Base-by-base conservation (phyloP, 53 echinoderm and acorn worm species). In the Antedon mediterranea region DNA sequence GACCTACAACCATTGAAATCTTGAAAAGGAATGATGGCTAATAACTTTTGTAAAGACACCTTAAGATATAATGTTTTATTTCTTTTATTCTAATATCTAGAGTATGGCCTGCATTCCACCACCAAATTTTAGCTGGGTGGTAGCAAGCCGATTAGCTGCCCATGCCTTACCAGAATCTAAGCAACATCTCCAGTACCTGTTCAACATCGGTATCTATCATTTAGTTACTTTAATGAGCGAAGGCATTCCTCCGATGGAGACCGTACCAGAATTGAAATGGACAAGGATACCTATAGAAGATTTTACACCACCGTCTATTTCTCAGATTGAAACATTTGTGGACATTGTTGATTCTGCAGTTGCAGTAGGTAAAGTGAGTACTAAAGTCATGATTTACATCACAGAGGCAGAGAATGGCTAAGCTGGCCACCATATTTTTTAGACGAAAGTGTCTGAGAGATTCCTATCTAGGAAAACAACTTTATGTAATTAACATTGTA, bases 271-370 rank as follows among this genome's bases (percentile, higher is more conserved):
- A n/a, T 81, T 91, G 28, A 83, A 83, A 18, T 85, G 85, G 91
- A 71, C 76, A 27, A 80, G 75, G 30, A 71, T 91, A 11, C 83
- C 72, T 3, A 85, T 91, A 30, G 77, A 79, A 31, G 91, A 91
- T 75, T 88, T 82, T 72, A 73, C 83, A 32, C 79, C 91, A 9
- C 91, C 91, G 28, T 77, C 83, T 7, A 44, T 88, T 57, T 77
- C 85, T 31, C 91, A 91, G 33, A 85, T 88, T 23, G 70, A 78
- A 73, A 83, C 82, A 33, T 91, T 88, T 75, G 23, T 91, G 4
- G 44, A 83, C 34, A 77, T 87, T 20, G 83, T 91, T 34, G 85
- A 91, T 43, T 74, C 72, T 37, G 82, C 81, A 0, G 71, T 42
- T 33, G 70, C 72, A 3, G 75, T 81, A 20, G 84, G 84, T 44